Evolutionary conservation across 2,888 invertebrate genomes (phyloP).

Genomic region (Phaedon cochleariae): DNA sequence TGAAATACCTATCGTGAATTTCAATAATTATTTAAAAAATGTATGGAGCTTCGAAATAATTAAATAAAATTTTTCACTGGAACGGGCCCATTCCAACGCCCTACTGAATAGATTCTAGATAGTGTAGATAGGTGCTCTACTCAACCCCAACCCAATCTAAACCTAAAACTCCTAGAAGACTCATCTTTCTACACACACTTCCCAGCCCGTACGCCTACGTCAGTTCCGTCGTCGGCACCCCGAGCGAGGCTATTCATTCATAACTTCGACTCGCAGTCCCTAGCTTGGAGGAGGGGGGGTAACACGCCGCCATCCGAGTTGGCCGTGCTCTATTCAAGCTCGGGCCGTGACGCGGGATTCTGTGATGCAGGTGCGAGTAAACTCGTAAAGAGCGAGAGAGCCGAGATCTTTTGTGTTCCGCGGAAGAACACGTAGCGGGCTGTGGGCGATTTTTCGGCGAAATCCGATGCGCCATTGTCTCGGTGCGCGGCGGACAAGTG

Average conservation of each 20-base stretch:
- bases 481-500: not conserved
- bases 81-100: no score
- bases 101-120: no score
- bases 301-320: slow-evolving; percentile 47
- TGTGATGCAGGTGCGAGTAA: slow-evolving; percentile 40
- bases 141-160: no score
- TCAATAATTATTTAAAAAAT: no score
- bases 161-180: no score
- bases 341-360: slow-evolving; percentile 33
- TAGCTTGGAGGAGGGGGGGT: slow-evolving; percentile 51
- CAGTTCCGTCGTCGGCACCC: slow-evolving; percentile 50
- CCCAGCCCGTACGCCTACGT: slow-evolving; percentile 31
- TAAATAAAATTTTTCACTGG: no score
- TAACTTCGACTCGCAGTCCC: slow-evolving; percentile 54
- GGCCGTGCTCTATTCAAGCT: slow-evolving; percentile 40
- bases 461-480: slow-evolving; percentile 11
- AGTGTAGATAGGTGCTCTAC: no score
- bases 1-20: no score
- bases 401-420: slow-evolving; percentile 26
- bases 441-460: slow-evolving; percentile 36
- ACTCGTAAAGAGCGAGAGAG: no score
- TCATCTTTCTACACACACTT: not conserved
- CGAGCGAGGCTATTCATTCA: slow-evolving; percentile 65
- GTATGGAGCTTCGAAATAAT: no score
- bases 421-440: no score